phyloP scores from a whole-genome alignment of 2,113 vertebrate genomes.

The Melanotaenia duboulayi region DNA sequence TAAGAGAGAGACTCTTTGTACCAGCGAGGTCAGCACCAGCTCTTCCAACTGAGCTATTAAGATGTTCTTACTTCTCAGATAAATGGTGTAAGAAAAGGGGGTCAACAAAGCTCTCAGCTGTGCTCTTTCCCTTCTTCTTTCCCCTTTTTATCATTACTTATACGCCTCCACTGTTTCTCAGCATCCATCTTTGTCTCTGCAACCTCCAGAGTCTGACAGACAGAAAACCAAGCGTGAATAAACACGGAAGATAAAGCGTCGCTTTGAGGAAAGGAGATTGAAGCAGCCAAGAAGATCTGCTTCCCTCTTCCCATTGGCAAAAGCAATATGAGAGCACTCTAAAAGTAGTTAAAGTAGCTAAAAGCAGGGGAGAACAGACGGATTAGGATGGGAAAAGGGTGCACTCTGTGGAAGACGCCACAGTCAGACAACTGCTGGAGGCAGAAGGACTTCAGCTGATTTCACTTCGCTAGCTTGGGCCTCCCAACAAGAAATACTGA shows the following conservation, averaged over 20 bases:
- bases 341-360: slow-evolving; percentile 37
- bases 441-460: slow-evolving; percentile 43
- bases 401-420: slow-evolving; percentile 27
- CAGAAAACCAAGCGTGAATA: slow-evolving; percentile 29
- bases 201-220: slow-evolving; percentile 17
- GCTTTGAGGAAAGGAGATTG: slow-evolving; percentile 7
- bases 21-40: slow-evolving; percentile 33
- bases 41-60: slow-evolving; percentile 42
- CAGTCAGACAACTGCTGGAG: slow-evolving; percentile 45
- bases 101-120: slow-evolving; percentile 38
- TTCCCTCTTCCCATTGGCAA: slow-evolving; percentile 39
- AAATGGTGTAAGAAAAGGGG: slow-evolving; percentile 51
- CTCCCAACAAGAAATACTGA: slow-evolving; percentile 16
- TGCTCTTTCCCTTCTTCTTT: neutral
- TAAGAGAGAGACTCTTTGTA: slow-evolving; percentile 37
- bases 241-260: slow-evolving; percentile 33
- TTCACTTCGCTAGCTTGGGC: slow-evolving; percentile 38
- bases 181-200: slow-evolving; percentile 47
- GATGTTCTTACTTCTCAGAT: slow-evolving; percentile 42
- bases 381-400: slow-evolving; percentile 35
- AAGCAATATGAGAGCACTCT: slow-evolving; percentile 58
- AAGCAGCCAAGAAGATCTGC: slow-evolving; percentile 33
- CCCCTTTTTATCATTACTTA: slow-evolving; percentile 36
- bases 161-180: slow-evolving; percentile 17
- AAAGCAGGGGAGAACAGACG: slow-evolving; percentile 37